Percentiles rank a stretch among this genome's conserved stretches.
Evolutionary conservation across 2,113 vertebrate species (phyloP).

Genomic region (Aramus guarauna): DNA sequence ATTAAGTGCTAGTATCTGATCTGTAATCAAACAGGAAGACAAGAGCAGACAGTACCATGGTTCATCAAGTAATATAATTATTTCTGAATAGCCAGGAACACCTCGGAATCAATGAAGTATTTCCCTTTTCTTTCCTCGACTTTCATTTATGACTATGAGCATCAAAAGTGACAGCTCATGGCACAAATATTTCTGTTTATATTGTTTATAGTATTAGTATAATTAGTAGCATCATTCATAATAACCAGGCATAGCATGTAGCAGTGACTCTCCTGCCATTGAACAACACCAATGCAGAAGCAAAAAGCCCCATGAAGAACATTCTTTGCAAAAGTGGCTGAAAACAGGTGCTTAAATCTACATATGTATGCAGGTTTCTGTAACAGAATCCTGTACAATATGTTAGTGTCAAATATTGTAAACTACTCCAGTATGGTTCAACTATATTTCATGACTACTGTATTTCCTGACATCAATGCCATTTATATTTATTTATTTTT

Average conservation of each 20-base stretch:
- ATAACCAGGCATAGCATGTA: neutral
- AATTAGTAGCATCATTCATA: constrained; percentile 37
- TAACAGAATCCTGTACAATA: neutral
- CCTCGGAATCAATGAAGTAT: neutral
- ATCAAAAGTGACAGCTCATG: constrained; percentile 24
- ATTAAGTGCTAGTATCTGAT: neutral
- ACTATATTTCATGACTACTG: neutral
- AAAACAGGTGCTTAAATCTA: neutral
- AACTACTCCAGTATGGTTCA: neutral
- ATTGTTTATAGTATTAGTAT: constrained; percentile 10
- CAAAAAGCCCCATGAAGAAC: neutral
- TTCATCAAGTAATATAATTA: constrained; percentile 8
- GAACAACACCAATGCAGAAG: neutral
- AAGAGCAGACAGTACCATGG: neutral
- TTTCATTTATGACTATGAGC: constrained; percentile 3
- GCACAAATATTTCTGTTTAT: constrained; percentile 3
- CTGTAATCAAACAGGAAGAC: neutral
- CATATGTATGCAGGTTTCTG: neutral
- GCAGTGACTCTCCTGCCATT: neutral
- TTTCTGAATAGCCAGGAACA: neutral
- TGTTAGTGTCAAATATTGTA: neutral
- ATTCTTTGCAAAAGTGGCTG: neutral
- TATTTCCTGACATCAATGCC: neutral
- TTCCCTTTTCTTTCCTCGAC: neutral
- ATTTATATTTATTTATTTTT: neutral